Conservation (phyloP, 1,140 invertebrate species). For the Zaprionus tsacasi region DNA sequence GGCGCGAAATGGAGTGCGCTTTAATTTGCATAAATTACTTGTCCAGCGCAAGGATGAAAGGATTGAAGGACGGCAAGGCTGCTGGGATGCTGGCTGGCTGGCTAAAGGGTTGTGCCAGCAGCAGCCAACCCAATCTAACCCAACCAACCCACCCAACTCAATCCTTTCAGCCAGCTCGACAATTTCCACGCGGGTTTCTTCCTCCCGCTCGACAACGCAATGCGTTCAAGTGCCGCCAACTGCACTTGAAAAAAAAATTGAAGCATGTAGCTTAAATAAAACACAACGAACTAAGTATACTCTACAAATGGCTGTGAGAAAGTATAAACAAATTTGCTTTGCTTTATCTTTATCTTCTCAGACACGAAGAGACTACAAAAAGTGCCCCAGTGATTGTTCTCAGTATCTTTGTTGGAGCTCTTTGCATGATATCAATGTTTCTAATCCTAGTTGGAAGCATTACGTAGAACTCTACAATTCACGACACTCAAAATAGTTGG, state of each 20-base stretch:
- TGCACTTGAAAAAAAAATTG: conserved; percentile 55
- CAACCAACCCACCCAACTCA: conserved; percentile 1
- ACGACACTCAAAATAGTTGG: too few relatives aligned
- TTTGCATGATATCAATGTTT: too few relatives aligned
- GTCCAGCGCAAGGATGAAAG: conserved; percentile 22
- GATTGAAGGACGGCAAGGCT: conserved; percentile 10
- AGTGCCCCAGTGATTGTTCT: too few relatives aligned
- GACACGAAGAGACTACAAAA: too few relatives aligned
- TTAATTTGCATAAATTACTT: conserved; percentile 80
- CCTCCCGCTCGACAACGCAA: conserved; percentile 29
- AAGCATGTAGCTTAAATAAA: not conserved
- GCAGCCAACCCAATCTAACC: conserved; percentile 14
- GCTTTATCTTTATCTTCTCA: too few relatives aligned
- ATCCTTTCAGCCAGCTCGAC: not conserved
- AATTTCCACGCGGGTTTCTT: not conserved
- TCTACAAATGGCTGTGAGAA: not conserved
- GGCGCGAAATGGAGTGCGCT: conserved; percentile 80
- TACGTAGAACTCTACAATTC: too few relatives aligned
- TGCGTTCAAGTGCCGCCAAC: conserved; percentile 58
- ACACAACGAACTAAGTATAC: conserved; percentile 1
- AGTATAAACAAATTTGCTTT: too few relatives aligned
- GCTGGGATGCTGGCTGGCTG: conserved; percentile 16
- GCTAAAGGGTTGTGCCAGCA: conserved; percentile 53
- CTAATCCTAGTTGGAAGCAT: too few relatives aligned
- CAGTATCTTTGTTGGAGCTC: too few relatives aligned